Evolutionary conservation across 2,113 vertebrate species (phyloP).

Genomic region (Dipodomys spectabilis): DNA sequence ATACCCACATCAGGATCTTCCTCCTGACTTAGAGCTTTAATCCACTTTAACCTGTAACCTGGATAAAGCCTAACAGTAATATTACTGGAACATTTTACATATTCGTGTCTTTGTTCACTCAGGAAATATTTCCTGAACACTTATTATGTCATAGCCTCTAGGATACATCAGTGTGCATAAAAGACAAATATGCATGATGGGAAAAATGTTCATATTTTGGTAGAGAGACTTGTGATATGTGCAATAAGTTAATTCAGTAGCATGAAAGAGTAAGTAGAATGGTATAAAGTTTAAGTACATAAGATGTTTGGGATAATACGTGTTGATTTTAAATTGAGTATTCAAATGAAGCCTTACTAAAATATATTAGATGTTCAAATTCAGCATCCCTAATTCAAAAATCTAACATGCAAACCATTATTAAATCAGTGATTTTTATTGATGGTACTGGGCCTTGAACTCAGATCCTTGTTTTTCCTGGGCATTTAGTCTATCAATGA

Average conservation of each 20-base stretch:
- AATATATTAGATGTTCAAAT: background rate
- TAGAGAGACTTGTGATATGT: too few species aligned
- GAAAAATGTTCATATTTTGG: too few species aligned
- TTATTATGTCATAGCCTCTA: background rate
- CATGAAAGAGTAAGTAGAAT: background rate
- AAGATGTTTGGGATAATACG: background rate
- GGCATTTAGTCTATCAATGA: too few species aligned
- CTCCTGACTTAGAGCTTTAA: conserved; percentile 48
- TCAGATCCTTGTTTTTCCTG: too few species aligned
- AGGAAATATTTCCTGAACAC: background rate
- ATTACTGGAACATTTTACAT: background rate
- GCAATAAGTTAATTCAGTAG: background rate
- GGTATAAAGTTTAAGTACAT: background rate
- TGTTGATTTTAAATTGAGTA: background rate
- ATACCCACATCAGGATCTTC: conserved; percentile 23
- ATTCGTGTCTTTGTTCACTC: background rate
- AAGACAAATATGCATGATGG: background rate
- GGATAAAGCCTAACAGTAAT: background rate
- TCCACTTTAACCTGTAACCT: background rate
- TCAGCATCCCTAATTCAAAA: background rate
- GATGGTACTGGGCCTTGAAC: too few species aligned
- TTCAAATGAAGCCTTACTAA: background rate
- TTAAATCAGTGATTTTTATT: background rate
- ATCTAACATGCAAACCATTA: background rate
- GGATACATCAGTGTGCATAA: background rate